Conservation (phyloP, 2,113 vertebrate genomes). For the Dermatemys mawii region DNA sequence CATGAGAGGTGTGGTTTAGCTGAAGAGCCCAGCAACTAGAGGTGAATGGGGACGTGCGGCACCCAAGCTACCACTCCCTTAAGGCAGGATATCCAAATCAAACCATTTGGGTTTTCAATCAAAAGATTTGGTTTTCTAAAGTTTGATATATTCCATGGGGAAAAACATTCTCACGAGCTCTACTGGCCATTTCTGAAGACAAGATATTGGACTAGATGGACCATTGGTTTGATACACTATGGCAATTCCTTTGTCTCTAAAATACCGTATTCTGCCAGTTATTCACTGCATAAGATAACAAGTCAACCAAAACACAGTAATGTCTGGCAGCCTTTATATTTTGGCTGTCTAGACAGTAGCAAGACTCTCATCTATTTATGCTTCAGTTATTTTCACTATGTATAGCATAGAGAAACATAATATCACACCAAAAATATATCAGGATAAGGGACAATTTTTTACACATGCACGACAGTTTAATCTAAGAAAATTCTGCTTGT, state of each 20-base stretch:
- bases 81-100: background rate
- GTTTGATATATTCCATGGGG: background rate
- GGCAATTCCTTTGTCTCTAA: background rate
- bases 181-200: background rate
- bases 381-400: background rate
- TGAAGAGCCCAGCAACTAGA: background rate
- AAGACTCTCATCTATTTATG: accelerated
- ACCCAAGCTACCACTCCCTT: background rate
- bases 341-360: background rate
- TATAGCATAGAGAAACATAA: background rate
- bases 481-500: background rate
- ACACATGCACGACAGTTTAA: background rate
- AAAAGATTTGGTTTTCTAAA: background rate
- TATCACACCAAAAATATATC: background rate
- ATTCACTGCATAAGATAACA: background rate
- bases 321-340: background rate
- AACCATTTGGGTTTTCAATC: too few relatives aligned
- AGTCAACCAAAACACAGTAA: background rate
- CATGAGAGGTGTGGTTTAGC: too few relatives aligned
- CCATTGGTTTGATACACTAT: background rate
- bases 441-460: background rate
- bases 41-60: background rate
- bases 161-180: background rate
- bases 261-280: background rate
- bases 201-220: background rate